phyloP scores from a whole-genome alignment of 2,797 vertebrate species.

The Poecilia picta region DNA sequence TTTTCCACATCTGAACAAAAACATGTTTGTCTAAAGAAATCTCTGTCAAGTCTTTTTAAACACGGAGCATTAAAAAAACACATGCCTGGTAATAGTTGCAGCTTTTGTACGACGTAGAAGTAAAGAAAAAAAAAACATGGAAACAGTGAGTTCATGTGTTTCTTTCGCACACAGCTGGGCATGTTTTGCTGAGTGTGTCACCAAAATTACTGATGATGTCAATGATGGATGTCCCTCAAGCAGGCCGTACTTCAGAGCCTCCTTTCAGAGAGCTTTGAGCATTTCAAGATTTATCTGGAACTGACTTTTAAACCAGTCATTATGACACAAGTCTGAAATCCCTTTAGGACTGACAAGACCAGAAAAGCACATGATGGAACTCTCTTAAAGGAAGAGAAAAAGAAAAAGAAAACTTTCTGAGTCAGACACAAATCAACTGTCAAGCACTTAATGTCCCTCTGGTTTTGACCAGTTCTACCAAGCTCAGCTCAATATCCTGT shows the following conservation, averaged over 20 bases:
- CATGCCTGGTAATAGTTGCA: constrained; percentile 56
- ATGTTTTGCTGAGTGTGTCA: constrained; percentile 72
- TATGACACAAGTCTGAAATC: constrained; percentile 44
- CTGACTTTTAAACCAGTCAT: constrained; percentile 53
- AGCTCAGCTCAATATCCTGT: constrained; percentile 56
- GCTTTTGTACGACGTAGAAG: constrained; percentile 59
- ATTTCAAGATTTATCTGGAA: constrained; percentile 52
- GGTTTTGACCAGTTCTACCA: constrained; percentile 28
- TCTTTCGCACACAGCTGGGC: constrained; percentile 71
- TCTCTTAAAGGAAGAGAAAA: constrained; percentile 31
- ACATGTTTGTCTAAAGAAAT: constrained; percentile 52
- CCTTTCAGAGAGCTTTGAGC: constrained; percentile 37
- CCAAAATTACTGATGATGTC: constrained; percentile 69
- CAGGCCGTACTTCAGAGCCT: constrained; percentile 45
- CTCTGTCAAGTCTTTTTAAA: constrained; percentile 51
- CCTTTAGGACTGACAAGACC: constrained; percentile 40
- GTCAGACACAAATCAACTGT: constrained; percentile 32
- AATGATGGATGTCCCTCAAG: constrained; percentile 70
- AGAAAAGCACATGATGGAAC: constrained; percentile 24
- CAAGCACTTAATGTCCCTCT: constrained; percentile 36
- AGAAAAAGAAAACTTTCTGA: constrained; percentile 4
- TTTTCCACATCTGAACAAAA: constrained; percentile 61
- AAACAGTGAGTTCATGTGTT: constrained; percentile 70
- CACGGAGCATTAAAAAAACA: constrained; percentile 44
- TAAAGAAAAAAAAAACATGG: constrained; percentile 38